Base-by-base conservation (phyloP, 2,888 invertebrate species). In the Megaustenia siamemsis region DNA sequence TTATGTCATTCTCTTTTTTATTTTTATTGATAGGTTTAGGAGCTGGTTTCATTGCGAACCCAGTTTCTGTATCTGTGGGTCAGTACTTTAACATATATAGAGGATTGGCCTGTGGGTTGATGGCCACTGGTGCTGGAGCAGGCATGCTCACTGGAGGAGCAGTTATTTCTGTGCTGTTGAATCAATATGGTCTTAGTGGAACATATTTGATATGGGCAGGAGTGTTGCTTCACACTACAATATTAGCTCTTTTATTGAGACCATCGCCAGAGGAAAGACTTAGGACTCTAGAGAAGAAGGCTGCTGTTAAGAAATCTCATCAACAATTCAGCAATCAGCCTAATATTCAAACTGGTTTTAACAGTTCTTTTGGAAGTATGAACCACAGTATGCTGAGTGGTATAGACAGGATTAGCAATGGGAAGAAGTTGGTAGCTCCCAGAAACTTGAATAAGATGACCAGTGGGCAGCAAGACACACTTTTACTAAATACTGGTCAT, bases 141-240 rank as follows among this genome's bases (percentile, higher is more conserved):
- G 88, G 88, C 28, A 85, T 88, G 85, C 81, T 88, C 43, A 53
- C 84, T 43, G 85, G 85, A 1, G 85, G 85, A 43, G 28, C 85
- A 6, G 10, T 68, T 43, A 45, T 85, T 43, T 85, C 85, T n/a
- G 1, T 49, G 2, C 77, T 85, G 40, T 28, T 85, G 76, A 28
- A 43, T 21, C 6, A 45, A 10, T 85, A 76, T 68, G 85, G 76
- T 21, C 69, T 85, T 1, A 76, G 75, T 35, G 84, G 84, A n/a
- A 75, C 81, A 24, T 84, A 84, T 32, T 56, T 84, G 40, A 66
- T 84, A 18, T 84, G 84, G 84, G 45, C 75, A 38, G 84, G 79
- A 24, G 45, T 84, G 40, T 15, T 80, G 35, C n/a, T 68, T 43
- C 73, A 84, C 35, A 68, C 75, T 35, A 53, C 76, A n/a, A n/a